Conservation (phyloP, 2,797 vertebrate genomes). For the Sebastes kiyomatsui region DNA sequence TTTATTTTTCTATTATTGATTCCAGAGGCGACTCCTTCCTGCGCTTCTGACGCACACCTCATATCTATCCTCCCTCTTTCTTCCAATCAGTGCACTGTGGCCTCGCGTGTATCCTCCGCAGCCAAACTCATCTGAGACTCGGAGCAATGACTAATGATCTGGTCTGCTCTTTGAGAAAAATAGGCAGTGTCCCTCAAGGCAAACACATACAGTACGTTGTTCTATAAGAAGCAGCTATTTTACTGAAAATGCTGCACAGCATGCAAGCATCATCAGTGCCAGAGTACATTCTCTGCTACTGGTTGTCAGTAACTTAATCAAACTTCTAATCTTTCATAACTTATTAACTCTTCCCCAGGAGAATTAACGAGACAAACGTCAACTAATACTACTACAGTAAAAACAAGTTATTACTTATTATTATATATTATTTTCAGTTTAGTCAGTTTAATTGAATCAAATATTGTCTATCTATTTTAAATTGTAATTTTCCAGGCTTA, state of each 20-base stretch:
- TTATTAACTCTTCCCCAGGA: not conserved
- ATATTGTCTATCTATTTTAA: not conserved
- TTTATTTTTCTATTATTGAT: conserved; percentile 38
- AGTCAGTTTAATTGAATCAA: not conserved
- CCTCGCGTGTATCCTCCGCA: not conserved
- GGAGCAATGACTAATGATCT: conserved; percentile 19
- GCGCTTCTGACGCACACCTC: not conserved
- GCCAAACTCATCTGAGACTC: not conserved
- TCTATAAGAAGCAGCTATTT: not conserved
- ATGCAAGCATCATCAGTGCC: not conserved
- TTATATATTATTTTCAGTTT: not conserved
- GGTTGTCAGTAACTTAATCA: not conserved
- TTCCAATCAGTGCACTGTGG: conserved; percentile 10
- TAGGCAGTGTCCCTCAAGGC: not conserved
- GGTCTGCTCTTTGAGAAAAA: not conserved
- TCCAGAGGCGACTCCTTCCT: conserved; percentile 9
- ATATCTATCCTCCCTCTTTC: conserved; percentile 6
- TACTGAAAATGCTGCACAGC: not conserved
- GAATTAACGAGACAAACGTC: not conserved
- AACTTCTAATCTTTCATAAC: not conserved
- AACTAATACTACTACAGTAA: not conserved
- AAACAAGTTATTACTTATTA: not conserved
- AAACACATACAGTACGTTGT: not conserved
- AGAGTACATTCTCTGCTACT: not conserved
- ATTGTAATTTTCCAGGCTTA: not conserved